Evolutionary conservation across 2,113 vertebrate species (phyloP).

Genomic region (Alethe diademata): DNA sequence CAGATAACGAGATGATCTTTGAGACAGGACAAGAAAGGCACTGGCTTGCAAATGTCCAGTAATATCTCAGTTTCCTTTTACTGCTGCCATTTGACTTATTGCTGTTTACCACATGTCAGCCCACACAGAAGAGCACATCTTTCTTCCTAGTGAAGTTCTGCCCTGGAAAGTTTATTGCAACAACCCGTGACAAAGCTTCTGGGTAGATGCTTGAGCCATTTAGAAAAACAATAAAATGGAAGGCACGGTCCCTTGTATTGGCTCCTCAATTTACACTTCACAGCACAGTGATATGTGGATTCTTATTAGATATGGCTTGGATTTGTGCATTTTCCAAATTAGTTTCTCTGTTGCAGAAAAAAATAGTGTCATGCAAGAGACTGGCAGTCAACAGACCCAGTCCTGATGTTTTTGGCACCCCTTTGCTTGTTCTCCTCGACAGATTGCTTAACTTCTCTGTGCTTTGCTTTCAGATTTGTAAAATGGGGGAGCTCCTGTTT

Average conservation of each 20-base stretch:
- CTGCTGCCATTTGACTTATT: not conserved
- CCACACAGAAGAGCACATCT: not conserved
- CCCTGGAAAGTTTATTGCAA: not conserved
- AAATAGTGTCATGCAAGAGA: not conserved
- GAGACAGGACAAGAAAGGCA: not conserved
- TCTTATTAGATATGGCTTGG: not conserved
- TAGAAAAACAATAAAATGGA: not conserved
- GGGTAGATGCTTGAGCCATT: not conserved
- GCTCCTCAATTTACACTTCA: not conserved
- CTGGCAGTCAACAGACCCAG: not conserved
- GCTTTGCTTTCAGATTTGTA: slow-evolving; percentile 61
- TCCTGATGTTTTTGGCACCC: not conserved
- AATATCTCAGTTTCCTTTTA: not conserved
- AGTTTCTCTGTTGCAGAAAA: not conserved
- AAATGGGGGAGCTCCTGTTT: slow-evolving; percentile 46
- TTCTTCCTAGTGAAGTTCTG: not conserved
- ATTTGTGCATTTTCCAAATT: not conserved
- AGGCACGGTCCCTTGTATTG: not conserved
- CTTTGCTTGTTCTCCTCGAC: not conserved
- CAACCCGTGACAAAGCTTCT: not conserved
- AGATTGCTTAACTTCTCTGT: slow-evolving; percentile 49
- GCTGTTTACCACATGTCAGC: not conserved
- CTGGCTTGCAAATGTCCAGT: not conserved
- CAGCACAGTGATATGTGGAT: not conserved
- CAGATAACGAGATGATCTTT: not conserved